Evolutionary conservation across 2,888 invertebrate species (phyloP).

Genomic region (Crioceris asparagi): DNA sequence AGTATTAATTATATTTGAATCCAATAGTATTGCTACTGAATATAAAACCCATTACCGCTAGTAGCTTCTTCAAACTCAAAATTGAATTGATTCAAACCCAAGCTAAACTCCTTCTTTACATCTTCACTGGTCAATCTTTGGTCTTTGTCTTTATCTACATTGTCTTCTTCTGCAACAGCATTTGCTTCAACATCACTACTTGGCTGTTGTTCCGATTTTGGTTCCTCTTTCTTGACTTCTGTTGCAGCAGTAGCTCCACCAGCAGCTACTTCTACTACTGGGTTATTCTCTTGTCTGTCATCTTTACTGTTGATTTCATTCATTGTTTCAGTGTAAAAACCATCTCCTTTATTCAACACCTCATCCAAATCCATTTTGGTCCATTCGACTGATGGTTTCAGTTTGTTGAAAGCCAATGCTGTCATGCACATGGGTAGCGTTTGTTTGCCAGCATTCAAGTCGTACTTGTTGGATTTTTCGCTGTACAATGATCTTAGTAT

Average conservation of each 20-base stretch:
- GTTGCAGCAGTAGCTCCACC: background rate
- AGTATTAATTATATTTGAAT: no score
- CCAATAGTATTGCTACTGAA: no score
- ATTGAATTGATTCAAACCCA: slow-evolving; percentile 32
- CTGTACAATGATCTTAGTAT: slow-evolving; percentile 31
- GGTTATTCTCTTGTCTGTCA: background rate
- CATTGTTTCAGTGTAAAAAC: slow-evolving; percentile 29
- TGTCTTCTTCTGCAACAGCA: slow-evolving; percentile 10
- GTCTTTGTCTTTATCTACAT: slow-evolving; percentile 4
- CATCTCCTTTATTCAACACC: slow-evolving; percentile 31
- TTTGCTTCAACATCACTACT: slow-evolving; percentile 15
- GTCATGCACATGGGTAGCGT: slow-evolving; percentile 32
- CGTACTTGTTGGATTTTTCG: slow-evolving; percentile 24
- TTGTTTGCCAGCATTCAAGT: slow-evolving; percentile 31
- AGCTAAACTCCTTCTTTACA: slow-evolving; percentile 28
- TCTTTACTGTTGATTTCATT: slow-evolving; percentile 15
- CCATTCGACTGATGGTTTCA: slow-evolving; percentile 30
- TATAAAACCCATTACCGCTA: no score
- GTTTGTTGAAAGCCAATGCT: slow-evolving; percentile 29
- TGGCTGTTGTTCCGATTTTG: background rate
- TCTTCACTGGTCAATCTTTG: slow-evolving; percentile 26
- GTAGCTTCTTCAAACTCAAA: slow-evolving; percentile 19
- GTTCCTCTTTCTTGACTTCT: background rate
- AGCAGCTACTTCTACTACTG: background rate
- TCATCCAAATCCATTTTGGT: slow-evolving; percentile 29